Evolutionary conservation across 1,140 invertebrate genomes (phyloP), one percentile per base, ranked within the genome.

Genomic region (Ips nitidus): DNA sequence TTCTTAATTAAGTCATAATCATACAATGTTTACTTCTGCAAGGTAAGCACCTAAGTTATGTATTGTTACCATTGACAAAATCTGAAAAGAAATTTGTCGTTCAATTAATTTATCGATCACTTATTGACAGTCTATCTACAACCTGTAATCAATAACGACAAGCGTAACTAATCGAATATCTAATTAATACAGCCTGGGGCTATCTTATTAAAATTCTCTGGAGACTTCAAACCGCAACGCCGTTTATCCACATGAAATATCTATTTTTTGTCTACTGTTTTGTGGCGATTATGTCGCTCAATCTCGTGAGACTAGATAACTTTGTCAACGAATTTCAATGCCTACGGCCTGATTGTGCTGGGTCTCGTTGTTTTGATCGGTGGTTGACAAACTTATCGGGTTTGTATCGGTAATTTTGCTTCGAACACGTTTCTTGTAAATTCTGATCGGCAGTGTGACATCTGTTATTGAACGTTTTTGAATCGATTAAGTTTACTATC

Each of bases 81-180:
- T 50, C 45, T 50, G 7, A 50, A 50, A 50, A 50, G 7, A 50
- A 22, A 50, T 50, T 50, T 50, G 45, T 50, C 45, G 41, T n/a
- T 56, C 63, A 61, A 4, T 45, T 37, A 47, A 43, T 47, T 41
- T 47, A 47, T 61, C 59, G 41, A 61, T 58, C 56, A 36, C 7
- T 7, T 37, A 58, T 61, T 61, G 59, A 61, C 59, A 38, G 59
- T 61, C 59, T 4, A 61, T 61, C 59, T 45, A 39, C 43, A 38
- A 38, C 42, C 8, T 36, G 43, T 61, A 61, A 61, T 61, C 59
- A 50, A 61, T 47, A 61, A 61, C 59, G 59, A 61, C 59, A 61
- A 43, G 59, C 59, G 40, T 61, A 61, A 2, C 59, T 58, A 58
- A 58, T 58, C 56, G 40, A 58, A 58, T 58, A 58, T 58, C 40